A percentile compares a stretch with the other conserved stretches of the same genome.
These are phyloP conservation scores for Pyrocoelia pectoralis DNA, from an alignment of 2,888 invertebrate species.

Conservation along the genomic window DNA sequence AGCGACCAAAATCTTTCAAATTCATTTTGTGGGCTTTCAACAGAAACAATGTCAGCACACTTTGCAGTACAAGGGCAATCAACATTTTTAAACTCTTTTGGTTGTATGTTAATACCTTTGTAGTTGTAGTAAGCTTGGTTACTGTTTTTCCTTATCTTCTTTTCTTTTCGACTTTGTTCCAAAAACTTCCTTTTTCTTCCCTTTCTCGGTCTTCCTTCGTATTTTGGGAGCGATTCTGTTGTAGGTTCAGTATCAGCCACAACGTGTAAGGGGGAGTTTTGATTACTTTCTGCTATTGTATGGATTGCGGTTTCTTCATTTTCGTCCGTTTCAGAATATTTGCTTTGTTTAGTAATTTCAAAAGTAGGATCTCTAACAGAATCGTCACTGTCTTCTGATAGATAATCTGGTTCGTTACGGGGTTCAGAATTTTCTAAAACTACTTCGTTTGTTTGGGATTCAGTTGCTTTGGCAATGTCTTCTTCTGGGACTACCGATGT, in stretches of 20 bases:
- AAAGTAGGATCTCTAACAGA: not conserved
- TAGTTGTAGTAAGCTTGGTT: constrained; percentile 2
- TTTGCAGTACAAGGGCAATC: not conserved
- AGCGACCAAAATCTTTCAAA: constrained; percentile 11
- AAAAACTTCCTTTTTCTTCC: not conserved
- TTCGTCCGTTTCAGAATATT: not conserved
- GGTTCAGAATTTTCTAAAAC: not conserved
- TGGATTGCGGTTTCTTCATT: not conserved
- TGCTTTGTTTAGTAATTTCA: not conserved
- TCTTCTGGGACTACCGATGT: too few relatives aligned
- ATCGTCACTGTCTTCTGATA: not conserved
- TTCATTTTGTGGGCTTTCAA: constrained; percentile 18
- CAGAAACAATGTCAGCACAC: not conserved
- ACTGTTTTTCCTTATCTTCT: not conserved
- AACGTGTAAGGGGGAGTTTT: not conserved
- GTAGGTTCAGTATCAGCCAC: not conserved
- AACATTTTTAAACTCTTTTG: not conserved
- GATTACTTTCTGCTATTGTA: too few relatives aligned
- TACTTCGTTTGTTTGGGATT: not conserved
- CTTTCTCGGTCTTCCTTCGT: not conserved
- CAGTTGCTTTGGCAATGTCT: too few relatives aligned
- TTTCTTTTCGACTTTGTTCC: not conserved
- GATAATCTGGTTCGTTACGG: not conserved
- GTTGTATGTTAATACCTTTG: not conserved
- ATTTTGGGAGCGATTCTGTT: not conserved